Evolutionary conservation across 2,797 vertebrate species (phyloP).

Genomic region (Mormyrops boulengeri): DNA sequence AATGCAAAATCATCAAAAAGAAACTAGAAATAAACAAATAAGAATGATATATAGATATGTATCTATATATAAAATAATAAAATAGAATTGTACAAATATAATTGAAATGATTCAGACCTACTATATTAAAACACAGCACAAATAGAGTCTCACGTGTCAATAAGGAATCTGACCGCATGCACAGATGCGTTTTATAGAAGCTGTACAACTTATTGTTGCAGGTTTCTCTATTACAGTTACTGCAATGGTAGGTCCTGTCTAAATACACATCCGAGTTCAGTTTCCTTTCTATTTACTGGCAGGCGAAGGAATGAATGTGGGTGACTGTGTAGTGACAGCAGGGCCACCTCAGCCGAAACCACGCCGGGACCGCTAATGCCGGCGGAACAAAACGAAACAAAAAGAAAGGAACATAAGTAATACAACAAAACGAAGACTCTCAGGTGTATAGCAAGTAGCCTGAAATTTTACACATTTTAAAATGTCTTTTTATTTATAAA

Average conservation of each 20-base stretch:
- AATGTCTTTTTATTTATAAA: constrained; percentile 50
- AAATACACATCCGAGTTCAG: constrained; percentile 41
- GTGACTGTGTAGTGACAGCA: constrained; percentile 28
- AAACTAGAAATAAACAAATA: constrained; percentile 43
- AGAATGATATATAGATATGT: constrained; percentile 30
- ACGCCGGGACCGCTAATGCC: constrained; percentile 37
- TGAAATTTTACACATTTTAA: constrained; percentile 46
- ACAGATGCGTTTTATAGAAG: constrained; percentile 75
- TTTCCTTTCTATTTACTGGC: constrained; percentile 49
- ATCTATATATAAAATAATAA: constrained; percentile 50
- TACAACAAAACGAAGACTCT: constrained; percentile 52
- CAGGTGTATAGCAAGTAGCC: constrained; percentile 48
- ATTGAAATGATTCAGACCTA: constrained; percentile 74
- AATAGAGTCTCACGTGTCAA: constrained; percentile 77
- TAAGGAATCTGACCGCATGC: constrained; percentile 78
- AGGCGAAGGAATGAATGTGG: constrained; percentile 51
- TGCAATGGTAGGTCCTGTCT: constrained; percentile 32
- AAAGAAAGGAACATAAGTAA: constrained; percentile 38
- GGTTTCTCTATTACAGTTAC: constrained; percentile 24
- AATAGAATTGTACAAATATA: constrained; percentile 67
- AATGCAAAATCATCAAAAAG: constrained; percentile 44
- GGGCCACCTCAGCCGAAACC: constrained; percentile 20
- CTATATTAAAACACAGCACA: constrained; percentile 79
- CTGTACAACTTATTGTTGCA: constrained; percentile 65
- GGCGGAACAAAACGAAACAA: constrained; percentile 31